A percentile compares a stretch with the other conserved stretches of the same genome.
These are phyloP conservation scores for Isichthys henryi DNA, from an alignment of 2,113 vertebrate genomes.

Conservation along the genomic window DNA sequence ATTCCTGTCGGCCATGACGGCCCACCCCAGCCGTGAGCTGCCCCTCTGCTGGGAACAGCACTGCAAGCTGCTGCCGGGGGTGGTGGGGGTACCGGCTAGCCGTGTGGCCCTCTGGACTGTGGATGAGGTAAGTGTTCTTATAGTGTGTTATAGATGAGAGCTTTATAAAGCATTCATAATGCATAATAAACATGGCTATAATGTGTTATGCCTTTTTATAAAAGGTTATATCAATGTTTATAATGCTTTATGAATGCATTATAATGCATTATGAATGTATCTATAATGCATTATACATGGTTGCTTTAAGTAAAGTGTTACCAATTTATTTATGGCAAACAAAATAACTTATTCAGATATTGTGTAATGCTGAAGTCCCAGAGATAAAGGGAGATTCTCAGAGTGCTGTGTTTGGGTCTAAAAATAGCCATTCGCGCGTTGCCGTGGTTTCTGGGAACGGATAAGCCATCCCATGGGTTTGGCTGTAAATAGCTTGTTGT, in stretches of 20 bases:
- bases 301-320: too few species aligned
- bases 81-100: constrained; percentile 43
- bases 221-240: too few species aligned
- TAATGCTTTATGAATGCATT: too few species aligned
- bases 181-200: too few species aligned
- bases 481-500: constrained; percentile 11
- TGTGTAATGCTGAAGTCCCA: neutral
- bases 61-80: constrained; percentile 55
- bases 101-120: constrained; percentile 55
- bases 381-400: neutral
- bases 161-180: neutral
- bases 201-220: too few species aligned
- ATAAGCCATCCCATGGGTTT: neutral
- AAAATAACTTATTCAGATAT: neutral
- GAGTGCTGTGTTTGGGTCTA: neutral
- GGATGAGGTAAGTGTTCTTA: constrained; percentile 53
- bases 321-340: neutral
- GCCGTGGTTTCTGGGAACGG: constrained; percentile 1
- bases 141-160: neutral
- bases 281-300: neutral
- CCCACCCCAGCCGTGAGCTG: constrained; percentile 52
- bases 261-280: too few species aligned
- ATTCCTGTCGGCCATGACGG: constrained; percentile 56
- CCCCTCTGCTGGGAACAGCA: constrained; percentile 57
- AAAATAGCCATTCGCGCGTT: constrained; percentile 9